Conservation (phyloP, 2,888 invertebrate species). For the Platyscelio sp. region DNA sequence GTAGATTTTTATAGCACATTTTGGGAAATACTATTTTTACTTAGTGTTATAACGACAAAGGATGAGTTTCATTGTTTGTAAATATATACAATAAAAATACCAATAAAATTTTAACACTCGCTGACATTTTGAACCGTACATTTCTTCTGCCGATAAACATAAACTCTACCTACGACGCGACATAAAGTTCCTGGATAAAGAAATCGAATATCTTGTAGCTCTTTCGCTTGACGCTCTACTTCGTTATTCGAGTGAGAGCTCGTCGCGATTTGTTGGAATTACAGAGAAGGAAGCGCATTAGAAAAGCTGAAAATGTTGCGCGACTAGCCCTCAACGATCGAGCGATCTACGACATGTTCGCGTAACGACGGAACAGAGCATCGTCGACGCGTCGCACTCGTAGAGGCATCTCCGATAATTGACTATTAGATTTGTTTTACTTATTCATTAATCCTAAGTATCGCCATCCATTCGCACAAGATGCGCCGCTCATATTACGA, state of each 20-base stretch:
- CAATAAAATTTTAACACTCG: too few species aligned
- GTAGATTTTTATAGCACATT: too few species aligned
- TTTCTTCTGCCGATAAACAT: too few species aligned
- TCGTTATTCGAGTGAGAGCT: constrained; percentile 55
- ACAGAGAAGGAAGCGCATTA: constrained; percentile 75
- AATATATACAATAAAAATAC: too few species aligned
- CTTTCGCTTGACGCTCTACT: constrained; percentile 28
- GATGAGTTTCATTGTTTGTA: too few species aligned
- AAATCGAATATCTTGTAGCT: constrained; percentile 58
- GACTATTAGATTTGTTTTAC: constrained; percentile 81
- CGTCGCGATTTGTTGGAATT: constrained; percentile 65
- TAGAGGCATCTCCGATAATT: constrained; percentile 84
- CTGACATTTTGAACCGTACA: too few species aligned
- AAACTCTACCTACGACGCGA: too few species aligned
- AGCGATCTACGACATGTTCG: constrained; percentile 58
- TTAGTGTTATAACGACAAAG: too few species aligned
- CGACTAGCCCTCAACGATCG: constrained; percentile 69
- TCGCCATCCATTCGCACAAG: constrained; percentile 39
- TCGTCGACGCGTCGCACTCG: constrained; percentile 77
- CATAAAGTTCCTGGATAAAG: too few species aligned
- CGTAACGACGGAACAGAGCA: constrained; percentile 49
- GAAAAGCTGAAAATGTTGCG: constrained; percentile 70
- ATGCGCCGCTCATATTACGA: too few species aligned
- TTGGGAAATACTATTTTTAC: too few species aligned
- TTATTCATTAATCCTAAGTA: constrained; percentile 59